Conservation (phyloP, 2,797 vertebrate genomes). For the Cossypha caffra region DNA sequence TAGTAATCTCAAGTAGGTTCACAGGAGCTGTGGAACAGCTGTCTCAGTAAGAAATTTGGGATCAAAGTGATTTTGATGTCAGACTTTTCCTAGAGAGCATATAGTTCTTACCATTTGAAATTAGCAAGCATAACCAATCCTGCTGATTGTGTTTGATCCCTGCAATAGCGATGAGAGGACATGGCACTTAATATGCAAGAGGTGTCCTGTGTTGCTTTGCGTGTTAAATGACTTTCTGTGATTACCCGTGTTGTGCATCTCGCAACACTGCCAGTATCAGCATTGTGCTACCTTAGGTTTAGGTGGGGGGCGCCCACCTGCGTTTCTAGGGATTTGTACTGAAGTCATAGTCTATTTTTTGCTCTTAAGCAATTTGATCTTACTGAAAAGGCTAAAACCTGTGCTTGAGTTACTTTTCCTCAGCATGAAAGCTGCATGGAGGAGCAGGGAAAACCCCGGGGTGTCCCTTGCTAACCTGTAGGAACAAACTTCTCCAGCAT, state of each 20-base stretch:
- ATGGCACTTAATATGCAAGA: not conserved
- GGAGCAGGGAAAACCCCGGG: not conserved
- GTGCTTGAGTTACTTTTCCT: not conserved
- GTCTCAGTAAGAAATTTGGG: not conserved
- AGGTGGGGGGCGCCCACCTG: not conserved
- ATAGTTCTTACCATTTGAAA: not conserved
- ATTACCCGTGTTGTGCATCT: not conserved
- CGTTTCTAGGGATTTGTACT: not conserved
- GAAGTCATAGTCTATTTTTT: constrained; percentile 49
- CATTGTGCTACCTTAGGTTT: not conserved
- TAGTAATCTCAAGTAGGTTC: not conserved
- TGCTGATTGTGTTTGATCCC: not conserved
- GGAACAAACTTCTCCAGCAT: not conserved
- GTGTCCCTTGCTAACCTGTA: rapidly evolving
- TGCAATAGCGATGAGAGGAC: not conserved
- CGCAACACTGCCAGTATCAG: not conserved
- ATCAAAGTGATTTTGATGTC: not conserved
- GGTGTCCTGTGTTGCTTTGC: not conserved
- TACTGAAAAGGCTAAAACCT: not conserved
- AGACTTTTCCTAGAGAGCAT: not conserved
- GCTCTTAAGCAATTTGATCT: not conserved
- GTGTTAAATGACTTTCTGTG: not conserved
- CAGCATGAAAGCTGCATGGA: not conserved
- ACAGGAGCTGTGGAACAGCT: not conserved
- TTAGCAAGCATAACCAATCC: not conserved